Evolutionary conservation across 2,113 vertebrate genomes (phyloP).

Genomic region (Catharus fuscescens): DNA sequence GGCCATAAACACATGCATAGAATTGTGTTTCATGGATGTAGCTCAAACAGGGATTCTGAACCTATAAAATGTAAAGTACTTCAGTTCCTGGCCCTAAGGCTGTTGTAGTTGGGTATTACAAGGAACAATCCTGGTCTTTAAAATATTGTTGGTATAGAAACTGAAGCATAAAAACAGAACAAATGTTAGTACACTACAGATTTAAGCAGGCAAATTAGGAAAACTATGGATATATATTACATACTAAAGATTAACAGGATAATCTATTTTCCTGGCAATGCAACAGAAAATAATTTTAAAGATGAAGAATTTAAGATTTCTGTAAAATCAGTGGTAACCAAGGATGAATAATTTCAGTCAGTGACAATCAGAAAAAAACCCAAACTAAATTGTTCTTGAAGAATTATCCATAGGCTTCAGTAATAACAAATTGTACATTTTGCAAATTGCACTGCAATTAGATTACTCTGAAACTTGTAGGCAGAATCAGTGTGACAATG

Average conservation of each 20-base stretch:
- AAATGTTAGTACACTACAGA: background rate
- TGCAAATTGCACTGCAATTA: background rate
- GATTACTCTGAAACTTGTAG: background rate
- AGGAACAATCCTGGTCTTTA: background rate
- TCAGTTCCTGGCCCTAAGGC: background rate
- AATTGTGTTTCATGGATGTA: background rate
- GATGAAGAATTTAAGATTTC: background rate
- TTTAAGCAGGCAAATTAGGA: background rate
- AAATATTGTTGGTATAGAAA: background rate
- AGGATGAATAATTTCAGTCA: background rate
- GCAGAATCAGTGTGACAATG: background rate
- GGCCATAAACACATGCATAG: background rate
- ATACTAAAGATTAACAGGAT: background rate
- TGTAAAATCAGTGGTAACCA: background rate
- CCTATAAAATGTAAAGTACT: background rate
- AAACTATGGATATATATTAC: background rate
- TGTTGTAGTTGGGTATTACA: background rate
- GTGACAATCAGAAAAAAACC: background rate
- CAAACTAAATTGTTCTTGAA: background rate
- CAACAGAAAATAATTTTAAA: background rate
- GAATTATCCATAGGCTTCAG: background rate
- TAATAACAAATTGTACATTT: background rate
- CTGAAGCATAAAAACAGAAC: background rate
- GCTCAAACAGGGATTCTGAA: background rate
- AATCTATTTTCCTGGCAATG: background rate